Evolutionary conservation across 2,888 invertebrate genomes (phyloP).

Genomic region (Tholera decimalis): DNA sequence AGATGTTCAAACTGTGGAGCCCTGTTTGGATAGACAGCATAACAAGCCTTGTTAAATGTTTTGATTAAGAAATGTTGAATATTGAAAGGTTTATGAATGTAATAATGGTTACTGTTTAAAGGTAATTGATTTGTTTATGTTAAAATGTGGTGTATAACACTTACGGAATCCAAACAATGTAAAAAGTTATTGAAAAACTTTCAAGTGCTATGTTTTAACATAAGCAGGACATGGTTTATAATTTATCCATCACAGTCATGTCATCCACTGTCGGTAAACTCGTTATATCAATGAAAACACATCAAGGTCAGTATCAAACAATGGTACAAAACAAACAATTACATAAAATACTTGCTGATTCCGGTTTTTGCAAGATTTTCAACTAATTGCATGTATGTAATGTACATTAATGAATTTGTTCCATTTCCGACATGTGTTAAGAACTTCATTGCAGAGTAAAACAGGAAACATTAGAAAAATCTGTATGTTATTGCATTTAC

Average conservation of each 20-base stretch:
- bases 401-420: constrained; percentile 4
- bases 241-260: constrained; percentile 9
- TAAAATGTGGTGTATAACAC: constrained; percentile 26
- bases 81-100: constrained; percentile 64
- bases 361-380: background rate
- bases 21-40: constrained; percentile 92
- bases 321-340: constrained; percentile 31
- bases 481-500: background rate
- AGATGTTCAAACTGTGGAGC: constrained; percentile 97
- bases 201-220: constrained; percentile 20
- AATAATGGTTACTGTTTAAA: constrained; percentile 59
- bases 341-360: constrained; percentile 12
- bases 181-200: background rate
- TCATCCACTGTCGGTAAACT: background rate
- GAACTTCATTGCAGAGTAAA: background rate
- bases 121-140: constrained; percentile 47
- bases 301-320: constrained; percentile 18
- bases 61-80: constrained; percentile 64
- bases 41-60: constrained; percentile 61
- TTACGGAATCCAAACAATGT: background rate
- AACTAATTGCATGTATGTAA: background rate
- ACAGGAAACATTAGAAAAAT: constrained; percentile 20
- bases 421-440: background rate
- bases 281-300: background rate
- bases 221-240: constrained; percentile 25